Evolutionary conservation across 2,888 invertebrate genomes (phyloP), one percentile per base, ranked within the genome.

Genomic region (Aphodius sticticus): DNA sequence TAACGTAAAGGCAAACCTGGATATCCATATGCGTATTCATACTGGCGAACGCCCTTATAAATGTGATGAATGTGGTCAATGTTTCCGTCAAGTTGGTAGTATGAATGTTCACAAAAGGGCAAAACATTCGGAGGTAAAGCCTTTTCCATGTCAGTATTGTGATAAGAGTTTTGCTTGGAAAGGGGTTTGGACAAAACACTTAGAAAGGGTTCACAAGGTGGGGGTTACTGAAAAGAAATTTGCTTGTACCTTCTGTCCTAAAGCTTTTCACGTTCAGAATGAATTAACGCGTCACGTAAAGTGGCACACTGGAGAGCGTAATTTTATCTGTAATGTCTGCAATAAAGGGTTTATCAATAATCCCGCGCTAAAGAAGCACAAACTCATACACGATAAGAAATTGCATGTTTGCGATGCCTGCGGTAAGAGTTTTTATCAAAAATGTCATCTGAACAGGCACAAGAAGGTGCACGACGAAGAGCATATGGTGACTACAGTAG

Each of bases 181-280:
- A 72, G 83, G 86, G 70, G 84, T 84, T 26, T 83, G 87, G 37
- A 85, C 85, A 37, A 85, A 84, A 70, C 88, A 88, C 78, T 84
- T 86, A 79, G 36, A 74, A 36, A 37, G 37, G 35, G 37, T 37
- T 0, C 74, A 74, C 35, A 79, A 86, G 26, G 86, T 84, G 1
- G 87, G 87, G 79, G 86, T 85, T 1, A 86, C 86, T 0, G 84
- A 85, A 37, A 86, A 86, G 69, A 87, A 87, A 0, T 80, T 80
- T 74, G 77, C 69, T 14, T 84, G 83, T 71, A 74, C 36, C 12
- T 38, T 78, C n/a, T 83, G 83, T 72, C 72, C 75, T 14, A 76
- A 78, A 36, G 15, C 79, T 16, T 83, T 82, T 53, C 78, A 69
- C 6, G 81, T 81, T 53, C 70, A 69, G 5, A 71, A 36, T n/a